These are phyloP conservation scores for Lepidurus packardi DNA, from an alignment of 1,140 invertebrate genomes.

Conservation along the genomic window DNA sequence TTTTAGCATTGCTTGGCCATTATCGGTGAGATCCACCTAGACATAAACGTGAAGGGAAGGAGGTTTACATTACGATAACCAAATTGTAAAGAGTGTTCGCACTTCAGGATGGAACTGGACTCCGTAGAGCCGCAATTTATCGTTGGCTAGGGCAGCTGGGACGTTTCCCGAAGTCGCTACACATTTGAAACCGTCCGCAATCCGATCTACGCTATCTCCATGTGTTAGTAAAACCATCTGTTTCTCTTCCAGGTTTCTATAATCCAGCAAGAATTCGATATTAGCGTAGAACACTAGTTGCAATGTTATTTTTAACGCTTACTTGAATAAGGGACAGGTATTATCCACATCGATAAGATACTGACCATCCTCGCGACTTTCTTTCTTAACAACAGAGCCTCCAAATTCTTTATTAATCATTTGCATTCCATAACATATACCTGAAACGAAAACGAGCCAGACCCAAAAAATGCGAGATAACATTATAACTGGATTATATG, in stretches of 20 bases:
- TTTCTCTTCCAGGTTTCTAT: conserved; percentile 73
- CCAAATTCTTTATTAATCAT: conserved; percentile 97
- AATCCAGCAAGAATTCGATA: conserved; percentile 38
- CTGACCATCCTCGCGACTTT: conserved; percentile 90
- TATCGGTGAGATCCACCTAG: conserved; percentile 82
- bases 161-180: conserved; percentile 77
- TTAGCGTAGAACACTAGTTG: background rate
- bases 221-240: conserved; percentile 93
- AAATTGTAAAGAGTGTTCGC: background rate
- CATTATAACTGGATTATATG: conserved; percentile 29
- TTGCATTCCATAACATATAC: conserved; percentile 99
- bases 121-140: conserved; percentile 85
- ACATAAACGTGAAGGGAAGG: conserved; percentile 39
- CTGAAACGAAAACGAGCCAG: conserved; percentile 40
- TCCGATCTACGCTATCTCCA: conserved; percentile 88
- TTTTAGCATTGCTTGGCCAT: conserved; percentile 84
- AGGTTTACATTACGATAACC: background rate
- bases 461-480: background rate
- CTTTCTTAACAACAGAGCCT: conserved; percentile 81
- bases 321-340: conserved; percentile 89
- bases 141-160: conserved; percentile 85
- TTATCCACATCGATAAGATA: conserved; percentile 82
- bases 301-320: conserved; percentile 46
- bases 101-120: conserved; percentile 95
- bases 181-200: conserved; percentile 77